Conservation (phyloP, 2,797 vertebrate species). For the Salarias fasciatus region DNA sequence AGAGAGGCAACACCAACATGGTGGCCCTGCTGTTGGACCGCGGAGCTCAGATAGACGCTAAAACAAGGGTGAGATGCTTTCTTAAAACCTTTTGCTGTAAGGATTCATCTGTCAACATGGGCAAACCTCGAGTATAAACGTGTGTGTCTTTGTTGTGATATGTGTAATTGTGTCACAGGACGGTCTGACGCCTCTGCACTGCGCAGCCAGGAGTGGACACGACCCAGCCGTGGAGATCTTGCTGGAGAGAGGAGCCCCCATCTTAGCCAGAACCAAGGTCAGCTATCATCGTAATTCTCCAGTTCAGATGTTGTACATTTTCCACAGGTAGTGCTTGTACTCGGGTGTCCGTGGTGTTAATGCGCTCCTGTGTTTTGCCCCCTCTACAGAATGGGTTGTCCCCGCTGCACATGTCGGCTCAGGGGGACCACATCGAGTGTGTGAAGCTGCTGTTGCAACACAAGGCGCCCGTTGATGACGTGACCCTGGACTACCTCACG, state of each 20-base stretch:
- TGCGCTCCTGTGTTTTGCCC: too few species aligned
- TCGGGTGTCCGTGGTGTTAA: too few species aligned
- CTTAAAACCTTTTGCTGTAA: too few species aligned
- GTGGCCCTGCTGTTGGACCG: constrained; percentile 95
- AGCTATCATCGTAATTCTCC: too few species aligned
- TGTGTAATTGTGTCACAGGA: constrained; percentile 81
- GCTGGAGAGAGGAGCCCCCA: constrained; percentile 93
- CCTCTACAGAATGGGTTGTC: constrained; percentile 92
- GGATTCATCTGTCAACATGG: too few species aligned
- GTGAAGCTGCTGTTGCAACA: constrained; percentile 96
- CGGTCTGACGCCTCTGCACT: constrained; percentile 96
- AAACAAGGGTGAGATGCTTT: constrained; percentile 90
- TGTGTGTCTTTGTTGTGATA: too few species aligned
- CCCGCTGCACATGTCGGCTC: constrained; percentile 97
- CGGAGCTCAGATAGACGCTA: constrained; percentile 95
- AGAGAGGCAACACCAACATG: constrained; percentile 99
- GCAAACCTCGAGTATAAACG: too few species aligned
- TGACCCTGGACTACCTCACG: constrained; percentile 96
- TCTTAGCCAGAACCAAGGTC: constrained; percentile 97
- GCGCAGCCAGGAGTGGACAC: constrained; percentile 95
- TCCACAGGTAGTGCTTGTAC: too few species aligned
- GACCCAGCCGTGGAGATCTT: constrained; percentile 93
- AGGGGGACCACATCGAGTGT: constrained; percentile 96
- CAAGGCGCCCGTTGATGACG: constrained; percentile 96
- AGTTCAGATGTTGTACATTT: too few species aligned